phyloP scores from a whole-genome alignment of 2,797 vertebrate species.

The Chelonia mydas region DNA sequence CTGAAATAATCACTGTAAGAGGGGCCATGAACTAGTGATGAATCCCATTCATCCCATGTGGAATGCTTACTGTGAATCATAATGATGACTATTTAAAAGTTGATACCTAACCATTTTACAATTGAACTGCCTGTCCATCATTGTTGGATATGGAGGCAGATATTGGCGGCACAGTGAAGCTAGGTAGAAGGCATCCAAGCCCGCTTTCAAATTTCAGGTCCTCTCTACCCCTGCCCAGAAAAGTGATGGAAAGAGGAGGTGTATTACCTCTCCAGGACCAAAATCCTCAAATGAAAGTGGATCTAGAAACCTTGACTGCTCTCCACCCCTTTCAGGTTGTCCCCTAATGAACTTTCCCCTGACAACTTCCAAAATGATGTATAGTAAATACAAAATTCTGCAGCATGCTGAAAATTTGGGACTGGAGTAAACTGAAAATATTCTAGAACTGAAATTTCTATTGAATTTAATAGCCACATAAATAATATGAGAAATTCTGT shows the following conservation, averaged over 20 bases:
- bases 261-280: rapidly evolving
- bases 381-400: not conserved
- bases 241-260: not conserved
- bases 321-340: not conserved
- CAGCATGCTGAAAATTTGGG: not conserved
- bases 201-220: rapidly evolving
- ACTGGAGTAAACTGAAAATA: not conserved
- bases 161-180: not conserved
- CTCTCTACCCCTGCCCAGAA: rapidly evolving
- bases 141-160: not conserved
- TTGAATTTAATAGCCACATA: not conserved
- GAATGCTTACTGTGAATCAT: not conserved
- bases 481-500: not conserved
- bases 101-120: not conserved
- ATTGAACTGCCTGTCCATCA: not conserved
- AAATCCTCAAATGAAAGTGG: not conserved
- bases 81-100: not conserved
- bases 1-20: rapidly evolving
- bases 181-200: not conserved
- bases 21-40: not conserved
- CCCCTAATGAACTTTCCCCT: rapidly evolving
- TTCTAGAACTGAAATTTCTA: not conserved
- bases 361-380: not conserved
- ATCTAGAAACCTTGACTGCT: not conserved
- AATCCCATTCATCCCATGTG: not conserved